These are phyloP conservation scores for Drosophila kurseongensis DNA, from an alignment of 1,140 invertebrate species.

Conservation along the genomic window DNA sequence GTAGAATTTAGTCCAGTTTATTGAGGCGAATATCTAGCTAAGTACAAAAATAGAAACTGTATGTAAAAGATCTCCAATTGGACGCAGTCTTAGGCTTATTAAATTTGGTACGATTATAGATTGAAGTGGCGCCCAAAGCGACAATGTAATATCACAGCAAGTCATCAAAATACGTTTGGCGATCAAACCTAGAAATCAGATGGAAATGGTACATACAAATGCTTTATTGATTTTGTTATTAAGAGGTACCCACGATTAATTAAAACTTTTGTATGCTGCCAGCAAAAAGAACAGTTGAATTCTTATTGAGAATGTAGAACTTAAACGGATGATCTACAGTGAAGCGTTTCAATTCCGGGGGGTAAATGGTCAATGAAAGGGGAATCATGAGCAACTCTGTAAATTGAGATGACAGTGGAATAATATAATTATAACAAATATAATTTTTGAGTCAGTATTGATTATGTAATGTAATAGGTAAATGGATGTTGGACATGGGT, in stretches of 20 bases:
- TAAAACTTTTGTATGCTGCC: conserved; percentile 40
- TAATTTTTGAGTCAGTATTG: neutral
- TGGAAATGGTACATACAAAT: neutral
- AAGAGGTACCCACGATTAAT: conserved; percentile 5
- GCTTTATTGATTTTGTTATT: conserved; percentile 13
- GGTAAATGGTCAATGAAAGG: conserved; percentile 52
- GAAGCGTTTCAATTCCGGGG: conserved; percentile 37
- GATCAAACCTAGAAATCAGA: conserved; percentile 29
- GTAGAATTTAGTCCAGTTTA: conserved; percentile 2
- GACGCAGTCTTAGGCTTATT: conserved; percentile 28
- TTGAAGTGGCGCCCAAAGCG: conserved; percentile 4
- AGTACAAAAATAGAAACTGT: conserved; percentile 28
- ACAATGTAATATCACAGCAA: conserved; percentile 51
- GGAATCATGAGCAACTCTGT: conserved; percentile 37
- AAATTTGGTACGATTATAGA: neutral
- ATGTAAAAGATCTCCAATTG: conserved; percentile 31
- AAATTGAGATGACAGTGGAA: conserved; percentile 31
- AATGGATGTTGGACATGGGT: conserved; percentile 22
- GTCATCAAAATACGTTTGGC: conserved; percentile 30
- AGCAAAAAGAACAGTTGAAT: conserved; percentile 31
- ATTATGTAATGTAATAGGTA: conserved; percentile 13
- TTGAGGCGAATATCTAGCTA: conserved; percentile 40
- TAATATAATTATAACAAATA: conserved; percentile 30
- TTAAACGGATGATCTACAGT: conserved; percentile 53
- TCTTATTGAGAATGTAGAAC: conserved; percentile 43